These are phyloP conservation scores for Mobula hypostoma DNA, from an alignment of 2,113 vertebrate species.

Conservation along the genomic window DNA sequence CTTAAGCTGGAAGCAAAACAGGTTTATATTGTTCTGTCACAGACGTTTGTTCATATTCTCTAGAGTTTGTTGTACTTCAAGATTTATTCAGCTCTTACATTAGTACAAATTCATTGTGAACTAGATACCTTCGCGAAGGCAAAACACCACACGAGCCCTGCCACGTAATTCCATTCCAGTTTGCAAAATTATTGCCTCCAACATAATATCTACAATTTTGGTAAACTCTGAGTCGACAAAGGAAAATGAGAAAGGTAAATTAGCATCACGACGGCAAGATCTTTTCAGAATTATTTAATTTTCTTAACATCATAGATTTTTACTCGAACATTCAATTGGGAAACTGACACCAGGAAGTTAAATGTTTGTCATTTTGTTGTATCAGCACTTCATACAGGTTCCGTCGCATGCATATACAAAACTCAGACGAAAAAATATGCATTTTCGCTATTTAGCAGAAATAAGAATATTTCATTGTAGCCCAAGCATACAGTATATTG, in stretches of 20 bases:
- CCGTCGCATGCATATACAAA: background rate
- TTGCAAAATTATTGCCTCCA: too few species aligned
- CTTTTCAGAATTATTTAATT: background rate
- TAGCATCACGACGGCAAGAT: background rate
- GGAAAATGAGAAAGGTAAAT: background rate
- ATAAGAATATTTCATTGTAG: background rate
- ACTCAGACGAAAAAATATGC: background rate
- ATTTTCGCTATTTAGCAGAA: background rate
- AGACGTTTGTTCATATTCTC: background rate
- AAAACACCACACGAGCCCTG: background rate
- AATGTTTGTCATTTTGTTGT: background rate
- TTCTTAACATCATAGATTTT: background rate
- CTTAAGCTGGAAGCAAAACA: background rate
- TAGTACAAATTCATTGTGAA: background rate
- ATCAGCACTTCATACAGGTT: background rate
- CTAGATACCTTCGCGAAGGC: background rate
- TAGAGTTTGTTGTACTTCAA: background rate
- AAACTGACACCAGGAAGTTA: background rate
- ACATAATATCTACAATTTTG: background rate
- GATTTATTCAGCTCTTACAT: background rate
- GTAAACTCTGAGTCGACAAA: background rate
- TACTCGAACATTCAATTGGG: background rate
- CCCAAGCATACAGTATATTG: background rate
- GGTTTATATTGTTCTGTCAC: background rate
- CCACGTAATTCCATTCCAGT: too few species aligned